These are phyloP conservation scores for Saguinus imperator DNA, from an alignment of 2,113 vertebrate genomes.

Conservation along the genomic window DNA sequence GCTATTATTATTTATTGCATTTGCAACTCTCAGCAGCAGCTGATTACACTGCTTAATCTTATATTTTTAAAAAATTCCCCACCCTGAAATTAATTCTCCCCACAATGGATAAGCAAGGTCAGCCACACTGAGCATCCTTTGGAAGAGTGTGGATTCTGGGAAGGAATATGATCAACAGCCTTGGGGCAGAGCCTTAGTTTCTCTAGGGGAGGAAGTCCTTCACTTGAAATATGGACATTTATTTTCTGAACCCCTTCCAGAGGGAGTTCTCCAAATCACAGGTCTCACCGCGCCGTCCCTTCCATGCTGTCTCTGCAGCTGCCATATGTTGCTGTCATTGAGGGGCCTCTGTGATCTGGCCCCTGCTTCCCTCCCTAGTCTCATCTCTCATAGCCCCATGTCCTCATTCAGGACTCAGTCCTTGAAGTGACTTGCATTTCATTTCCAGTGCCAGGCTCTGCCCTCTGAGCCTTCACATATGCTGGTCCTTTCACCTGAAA, in stretches of 20 bases:
- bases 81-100: constrained; percentile 73
- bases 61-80: constrained; percentile 56
- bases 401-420: neutral
- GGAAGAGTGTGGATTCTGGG: neutral
- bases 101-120: constrained; percentile 67
- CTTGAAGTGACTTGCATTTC: neutral
- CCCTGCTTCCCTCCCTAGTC: neutral
- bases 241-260: neutral
- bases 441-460: neutral
- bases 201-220: neutral
- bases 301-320: neutral
- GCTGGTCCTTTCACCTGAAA: neutral
- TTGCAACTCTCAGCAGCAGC: constrained; percentile 72
- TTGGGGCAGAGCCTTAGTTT: neutral
- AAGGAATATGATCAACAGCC: constrained; percentile 33
- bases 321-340: neutral
- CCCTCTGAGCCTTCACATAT: neutral
- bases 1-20: constrained; percentile 80
- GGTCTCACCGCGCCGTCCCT: neutral
- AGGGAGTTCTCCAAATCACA: neutral
- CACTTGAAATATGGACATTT: neutral
- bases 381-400: neutral
- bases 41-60: constrained; percentile 79
- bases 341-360: neutral
- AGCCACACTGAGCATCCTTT: neutral